These are phyloP conservation scores for Planococcus citri DNA, from an alignment of 1,140 invertebrate species.

Conservation along the genomic window DNA sequence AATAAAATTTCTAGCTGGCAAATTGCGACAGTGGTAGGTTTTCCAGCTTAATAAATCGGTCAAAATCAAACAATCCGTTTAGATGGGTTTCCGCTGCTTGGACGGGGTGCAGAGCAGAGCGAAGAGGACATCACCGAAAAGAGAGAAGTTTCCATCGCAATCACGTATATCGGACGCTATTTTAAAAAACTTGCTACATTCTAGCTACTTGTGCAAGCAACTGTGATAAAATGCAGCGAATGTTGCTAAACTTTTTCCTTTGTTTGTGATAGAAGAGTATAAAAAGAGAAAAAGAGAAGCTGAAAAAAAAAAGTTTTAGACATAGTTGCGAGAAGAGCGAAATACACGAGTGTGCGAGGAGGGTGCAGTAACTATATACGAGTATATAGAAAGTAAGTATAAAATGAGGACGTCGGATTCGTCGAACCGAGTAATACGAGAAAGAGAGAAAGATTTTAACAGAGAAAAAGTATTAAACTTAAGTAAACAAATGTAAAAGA, in stretches of 20 bases:
- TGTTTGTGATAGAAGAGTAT: background rate
- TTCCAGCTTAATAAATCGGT: conserved; percentile 1
- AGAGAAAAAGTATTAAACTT: conserved; percentile 8
- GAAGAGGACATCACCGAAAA: background rate
- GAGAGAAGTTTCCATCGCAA: background rate
- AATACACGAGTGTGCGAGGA: too few relatives aligned
- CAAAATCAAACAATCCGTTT: background rate
- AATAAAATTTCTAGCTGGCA: background rate
- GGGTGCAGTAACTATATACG: too few relatives aligned
- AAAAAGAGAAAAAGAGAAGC: too few relatives aligned
- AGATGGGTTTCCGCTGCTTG: background rate
- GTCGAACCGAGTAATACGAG: background rate
- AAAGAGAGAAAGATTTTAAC: background rate
- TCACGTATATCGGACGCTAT: conserved; percentile 4
- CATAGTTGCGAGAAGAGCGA: background rate
- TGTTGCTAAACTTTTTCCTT: conserved; percentile 7
- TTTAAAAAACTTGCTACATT: background rate
- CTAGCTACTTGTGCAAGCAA: conserved; percentile 4
- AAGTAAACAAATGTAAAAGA: conserved; percentile 8
- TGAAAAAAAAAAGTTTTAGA: background rate
- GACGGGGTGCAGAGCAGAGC: background rate
- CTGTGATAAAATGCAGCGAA: conserved; percentile 6
- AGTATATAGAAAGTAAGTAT: background rate
- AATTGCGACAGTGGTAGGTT: background rate
- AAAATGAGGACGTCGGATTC: background rate